A percentile compares a stretch with the other conserved stretches of the same genome.
phyloP scores from a whole-genome alignment of 2,888 invertebrate species.

The Alsophila aescularia region DNA sequence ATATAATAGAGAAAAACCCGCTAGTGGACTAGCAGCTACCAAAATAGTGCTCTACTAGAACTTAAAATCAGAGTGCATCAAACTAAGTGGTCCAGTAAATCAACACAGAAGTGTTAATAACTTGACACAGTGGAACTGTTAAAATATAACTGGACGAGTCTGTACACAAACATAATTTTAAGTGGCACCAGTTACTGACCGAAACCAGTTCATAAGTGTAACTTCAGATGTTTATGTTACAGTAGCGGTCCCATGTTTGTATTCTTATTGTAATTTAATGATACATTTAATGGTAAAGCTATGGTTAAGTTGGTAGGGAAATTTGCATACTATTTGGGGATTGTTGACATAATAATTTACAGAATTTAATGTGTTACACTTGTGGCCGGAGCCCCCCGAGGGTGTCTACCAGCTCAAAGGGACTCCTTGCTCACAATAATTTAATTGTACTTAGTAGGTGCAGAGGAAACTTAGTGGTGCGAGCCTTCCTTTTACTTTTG shows the following conservation, averaged over 20 bases:
- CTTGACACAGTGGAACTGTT: slow-evolving; percentile 32
- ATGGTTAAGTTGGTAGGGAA: too few species aligned
- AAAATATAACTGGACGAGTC: slow-evolving; percentile 20
- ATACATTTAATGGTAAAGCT: not conserved
- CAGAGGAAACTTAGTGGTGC: too few species aligned
- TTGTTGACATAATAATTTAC: too few species aligned
- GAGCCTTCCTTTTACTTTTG: too few species aligned
- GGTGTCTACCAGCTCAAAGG: too few species aligned
- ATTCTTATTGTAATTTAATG: not conserved
- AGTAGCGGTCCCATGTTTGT: not conserved
- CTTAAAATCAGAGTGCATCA: not conserved
- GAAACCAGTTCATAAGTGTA: slow-evolving; percentile 7
- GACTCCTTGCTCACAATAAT: too few species aligned
- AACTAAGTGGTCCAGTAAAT: slow-evolving; percentile 4
- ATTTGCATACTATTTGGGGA: too few species aligned
- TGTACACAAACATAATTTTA: slow-evolving; percentile 22
- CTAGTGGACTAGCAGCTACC: not conserved
- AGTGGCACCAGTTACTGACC: slow-evolving; percentile 2
- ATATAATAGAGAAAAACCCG: not conserved
- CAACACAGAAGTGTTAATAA: slow-evolving; percentile 20
- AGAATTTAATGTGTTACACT: too few species aligned
- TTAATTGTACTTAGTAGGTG: too few species aligned
- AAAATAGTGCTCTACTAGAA: not conserved
- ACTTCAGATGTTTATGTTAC: not conserved
- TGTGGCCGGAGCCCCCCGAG: too few species aligned